Conservation (phyloP, 1,140 invertebrate genomes). For the Cydia pomonella region DNA sequence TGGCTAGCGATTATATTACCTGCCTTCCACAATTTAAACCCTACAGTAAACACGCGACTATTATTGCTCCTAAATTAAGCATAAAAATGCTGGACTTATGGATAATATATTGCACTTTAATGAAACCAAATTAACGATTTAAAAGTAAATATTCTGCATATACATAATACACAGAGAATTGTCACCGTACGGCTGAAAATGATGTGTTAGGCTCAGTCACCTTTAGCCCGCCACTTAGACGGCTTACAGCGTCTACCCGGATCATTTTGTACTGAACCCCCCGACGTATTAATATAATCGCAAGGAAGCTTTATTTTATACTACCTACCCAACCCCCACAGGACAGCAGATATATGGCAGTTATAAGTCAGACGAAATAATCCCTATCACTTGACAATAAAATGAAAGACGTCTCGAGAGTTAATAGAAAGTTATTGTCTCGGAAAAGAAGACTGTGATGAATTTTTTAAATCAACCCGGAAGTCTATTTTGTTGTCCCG, state of each 20-base stretch:
- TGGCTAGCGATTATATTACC: too few relatives aligned
- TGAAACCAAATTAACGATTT: too few relatives aligned
- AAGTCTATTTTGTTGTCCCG: constrained; percentile 35
- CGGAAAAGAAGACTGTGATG: constrained; percentile 53
- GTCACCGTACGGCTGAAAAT: neutral
- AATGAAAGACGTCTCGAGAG: constrained; percentile 76
- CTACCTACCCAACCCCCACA: constrained; percentile 57
- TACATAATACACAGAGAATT: neutral
- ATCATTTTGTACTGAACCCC: constrained; percentile 63
- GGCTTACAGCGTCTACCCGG: constrained; percentile 63
- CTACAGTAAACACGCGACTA: too few relatives aligned
- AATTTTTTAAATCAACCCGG: constrained; percentile 53
- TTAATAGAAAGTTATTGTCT: constrained; percentile 78
- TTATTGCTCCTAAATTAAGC: too few relatives aligned
- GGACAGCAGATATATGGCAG: constrained; percentile 74
- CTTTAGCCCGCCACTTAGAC: constrained; percentile 57
- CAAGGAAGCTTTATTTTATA: constrained; percentile 76
- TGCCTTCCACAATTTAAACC: too few relatives aligned
- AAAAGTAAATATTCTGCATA: neutral
- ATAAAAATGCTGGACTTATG: too few relatives aligned
- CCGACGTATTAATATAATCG: constrained; percentile 77
- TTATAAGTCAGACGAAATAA: constrained; percentile 79
- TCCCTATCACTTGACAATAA: constrained; percentile 79
- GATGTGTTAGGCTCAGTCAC: constrained; percentile 34
- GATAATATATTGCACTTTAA: too few relatives aligned